These are phyloP conservation scores for Nemotelus nigrinus DNA, from an alignment of 2,888 invertebrate species.

Conservation along the genomic window DNA sequence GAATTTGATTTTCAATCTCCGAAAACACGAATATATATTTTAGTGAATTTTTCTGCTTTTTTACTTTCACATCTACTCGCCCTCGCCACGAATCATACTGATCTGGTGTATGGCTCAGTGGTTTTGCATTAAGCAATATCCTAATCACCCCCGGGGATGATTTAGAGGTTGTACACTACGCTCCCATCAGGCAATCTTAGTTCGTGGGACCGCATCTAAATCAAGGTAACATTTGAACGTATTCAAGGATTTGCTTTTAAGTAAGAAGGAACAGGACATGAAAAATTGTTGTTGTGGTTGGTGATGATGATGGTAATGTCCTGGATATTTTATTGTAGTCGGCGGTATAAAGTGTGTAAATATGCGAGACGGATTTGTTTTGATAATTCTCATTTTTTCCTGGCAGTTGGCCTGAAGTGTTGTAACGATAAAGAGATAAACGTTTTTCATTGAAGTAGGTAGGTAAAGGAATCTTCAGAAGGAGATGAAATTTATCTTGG, in stretches of 20 bases:
- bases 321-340: neutral
- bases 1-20: neutral
- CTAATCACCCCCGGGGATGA: constrained; percentile 46
- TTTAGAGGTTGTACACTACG: constrained; percentile 14
- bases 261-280: neutral
- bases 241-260: constrained; percentile 3
- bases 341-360: constrained; percentile 28
- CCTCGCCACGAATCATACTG: constrained; percentile 11
- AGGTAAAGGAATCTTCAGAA: neutral
- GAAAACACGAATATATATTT: no score
- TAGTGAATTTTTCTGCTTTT: neutral
- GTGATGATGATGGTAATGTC: neutral
- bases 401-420: neutral
- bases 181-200: neutral
- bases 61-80: neutral
- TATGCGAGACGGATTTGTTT: constrained; percentile 22
- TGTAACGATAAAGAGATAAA: constrained; percentile 42
- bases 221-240: neutral
- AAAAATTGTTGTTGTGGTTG: neutral
- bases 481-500: no score
- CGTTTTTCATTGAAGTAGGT: constrained; percentile 14
- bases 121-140: constrained; percentile 45
- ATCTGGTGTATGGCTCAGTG: constrained; percentile 48
- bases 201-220: no score
- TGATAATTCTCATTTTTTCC: neutral